phyloP scores from a whole-genome alignment of 2,797 vertebrate species.

The Pantherophis alleghaniensis region DNA sequence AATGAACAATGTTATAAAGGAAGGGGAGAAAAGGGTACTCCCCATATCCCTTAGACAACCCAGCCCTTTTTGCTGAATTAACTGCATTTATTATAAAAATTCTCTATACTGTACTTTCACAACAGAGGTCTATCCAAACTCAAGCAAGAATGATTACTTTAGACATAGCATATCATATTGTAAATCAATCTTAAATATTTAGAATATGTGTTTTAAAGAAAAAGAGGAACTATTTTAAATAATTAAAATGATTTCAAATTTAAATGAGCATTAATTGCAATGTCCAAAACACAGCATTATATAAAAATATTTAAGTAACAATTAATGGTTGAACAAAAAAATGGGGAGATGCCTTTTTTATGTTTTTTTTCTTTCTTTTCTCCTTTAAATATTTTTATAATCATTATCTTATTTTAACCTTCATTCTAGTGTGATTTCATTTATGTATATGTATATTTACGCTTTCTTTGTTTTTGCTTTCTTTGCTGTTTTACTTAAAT shows the following conservation, averaged over 20 bases:
- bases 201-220: neutral
- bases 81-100: neutral
- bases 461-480: neutral
- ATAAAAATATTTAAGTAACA: neutral
- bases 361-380: neutral
- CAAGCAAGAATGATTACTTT: neutral
- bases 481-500: neutral
- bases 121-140: neutral
- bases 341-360: neutral
- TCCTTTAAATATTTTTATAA: neutral
- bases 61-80: neutral
- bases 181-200: neutral
- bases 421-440: neutral
- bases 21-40: neutral
- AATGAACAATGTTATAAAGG: neutral
- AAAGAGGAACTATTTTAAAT: neutral
- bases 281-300: neutral
- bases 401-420: neutral
- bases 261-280: neutral
- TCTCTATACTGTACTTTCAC: neutral
- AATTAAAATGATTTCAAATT: neutral
- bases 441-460: neutral
- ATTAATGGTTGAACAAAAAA: neutral
- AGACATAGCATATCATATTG: neutral
- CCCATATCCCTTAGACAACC: neutral